A percentile compares a stretch with the other conserved stretches of the same genome.
Evolutionary conservation across 2,797 vertebrate genomes (phyloP).

Genomic region (Denticeps clupeoides): DNA sequence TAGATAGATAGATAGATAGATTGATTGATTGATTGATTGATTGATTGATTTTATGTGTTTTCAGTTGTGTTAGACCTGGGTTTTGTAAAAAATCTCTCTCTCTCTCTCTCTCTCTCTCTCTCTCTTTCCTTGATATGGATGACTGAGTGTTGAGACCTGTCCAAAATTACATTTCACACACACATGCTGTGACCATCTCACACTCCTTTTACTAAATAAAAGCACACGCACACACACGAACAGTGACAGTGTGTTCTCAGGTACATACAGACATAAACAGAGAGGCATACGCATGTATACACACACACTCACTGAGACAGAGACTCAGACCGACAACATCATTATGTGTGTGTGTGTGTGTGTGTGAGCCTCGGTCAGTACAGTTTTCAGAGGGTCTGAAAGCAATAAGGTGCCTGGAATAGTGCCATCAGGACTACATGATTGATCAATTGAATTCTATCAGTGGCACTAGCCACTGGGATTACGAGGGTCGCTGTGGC

Average conservation of each 20-base stretch:
- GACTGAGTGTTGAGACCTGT: constrained; percentile 19
- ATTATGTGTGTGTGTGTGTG: constrained; percentile 33
- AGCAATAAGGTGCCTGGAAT: constrained; percentile 99
- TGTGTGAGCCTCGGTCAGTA: constrained; percentile 38
- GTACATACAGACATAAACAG: not conserved
- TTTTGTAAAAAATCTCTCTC: not conserved
- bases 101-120: not conserved
- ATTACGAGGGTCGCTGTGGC: constrained; percentile 97
- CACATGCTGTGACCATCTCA: constrained; percentile 7
- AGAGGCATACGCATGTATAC: not conserved
- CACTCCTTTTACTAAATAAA: not conserved
- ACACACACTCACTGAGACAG: constrained; percentile 30
- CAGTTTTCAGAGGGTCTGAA: constrained; percentile 79
- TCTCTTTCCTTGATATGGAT: constrained; percentile 18
- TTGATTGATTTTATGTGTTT: constrained; percentile 2
- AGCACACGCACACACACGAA: constrained; percentile 2
- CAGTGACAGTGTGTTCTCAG: constrained; percentile 7
- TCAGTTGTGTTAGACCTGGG: not conserved
- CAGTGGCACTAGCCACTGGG: constrained; percentile 91
- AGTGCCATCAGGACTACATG: constrained; percentile 99
- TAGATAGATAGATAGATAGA: not conserved
- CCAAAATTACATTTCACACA: constrained; percentile 26
- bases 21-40: not conserved
- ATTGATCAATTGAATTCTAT: constrained; percentile 99
- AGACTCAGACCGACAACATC: constrained; percentile 44